Conservation (phyloP, 2,113 vertebrate species). For the Lampris megalopsis region DNA sequence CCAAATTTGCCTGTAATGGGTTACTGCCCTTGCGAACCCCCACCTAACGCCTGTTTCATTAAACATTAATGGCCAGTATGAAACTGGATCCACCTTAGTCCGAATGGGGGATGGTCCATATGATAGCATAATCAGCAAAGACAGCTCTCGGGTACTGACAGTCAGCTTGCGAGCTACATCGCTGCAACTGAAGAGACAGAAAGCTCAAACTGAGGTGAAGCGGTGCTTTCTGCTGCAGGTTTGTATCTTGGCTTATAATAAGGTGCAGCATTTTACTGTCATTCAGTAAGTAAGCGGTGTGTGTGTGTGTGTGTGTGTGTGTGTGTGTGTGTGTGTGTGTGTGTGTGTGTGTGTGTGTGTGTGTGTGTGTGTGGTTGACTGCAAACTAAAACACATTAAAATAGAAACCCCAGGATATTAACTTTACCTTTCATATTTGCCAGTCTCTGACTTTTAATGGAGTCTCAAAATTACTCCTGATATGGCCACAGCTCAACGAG, state of each 20-base stretch:
- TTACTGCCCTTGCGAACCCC: constrained; percentile 41
- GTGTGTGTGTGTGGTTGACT: not conserved
- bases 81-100: constrained; percentile 73
- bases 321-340: no score
- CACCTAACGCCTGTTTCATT: constrained; percentile 70
- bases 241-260: not conserved
- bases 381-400: constrained; percentile 57
- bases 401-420: constrained; percentile 50
- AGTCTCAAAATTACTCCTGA: constrained; percentile 62
- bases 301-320: constrained; percentile 29
- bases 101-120: constrained; percentile 69
- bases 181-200: constrained; percentile 52
- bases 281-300: constrained; percentile 44
- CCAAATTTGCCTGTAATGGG: constrained; percentile 22
- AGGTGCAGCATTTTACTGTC: constrained; percentile 28
- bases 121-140: constrained; percentile 76
- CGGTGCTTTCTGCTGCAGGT: not conserved
- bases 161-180: constrained; percentile 38
- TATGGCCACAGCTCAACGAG: constrained; percentile 43
- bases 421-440: constrained; percentile 28
- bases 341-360: not conserved
- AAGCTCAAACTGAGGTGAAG: constrained; percentile 51
- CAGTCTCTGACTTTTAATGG: constrained; percentile 56
- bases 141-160: constrained; percentile 64
- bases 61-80: constrained; percentile 80